phyloP scores from a whole-genome alignment of 2,113 vertebrate genomes.

The Poecilia latipinna region DNA sequence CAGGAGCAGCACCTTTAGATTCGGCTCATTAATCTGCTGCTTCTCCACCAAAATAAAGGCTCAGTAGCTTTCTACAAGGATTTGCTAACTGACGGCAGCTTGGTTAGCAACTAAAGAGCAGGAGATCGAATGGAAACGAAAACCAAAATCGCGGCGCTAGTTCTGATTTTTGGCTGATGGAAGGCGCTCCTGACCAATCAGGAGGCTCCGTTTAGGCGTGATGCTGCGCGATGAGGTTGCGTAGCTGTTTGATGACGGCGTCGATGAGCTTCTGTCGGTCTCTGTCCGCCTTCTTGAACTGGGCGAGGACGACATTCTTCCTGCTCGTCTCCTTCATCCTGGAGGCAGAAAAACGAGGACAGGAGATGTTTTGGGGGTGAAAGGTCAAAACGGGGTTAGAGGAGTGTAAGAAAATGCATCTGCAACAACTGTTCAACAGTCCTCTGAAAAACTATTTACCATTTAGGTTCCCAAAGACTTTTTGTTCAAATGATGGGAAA shows the following conservation, averaged over 20 bases:
- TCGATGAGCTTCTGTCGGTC: constrained; percentile 98
- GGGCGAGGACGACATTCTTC: constrained; percentile 94
- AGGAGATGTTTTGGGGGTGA: too few species aligned
- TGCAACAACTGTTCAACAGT: not conserved
- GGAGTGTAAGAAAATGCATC: not conserved
- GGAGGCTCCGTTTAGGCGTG: constrained; percentile 38
- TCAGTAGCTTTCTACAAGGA: not conserved
- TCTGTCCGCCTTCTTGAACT: constrained; percentile 94
- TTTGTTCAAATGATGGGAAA: too few species aligned
- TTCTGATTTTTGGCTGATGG: not conserved
- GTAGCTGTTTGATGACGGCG: constrained; percentile 93
- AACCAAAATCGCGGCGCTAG: too few species aligned
- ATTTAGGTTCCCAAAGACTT: too few species aligned
- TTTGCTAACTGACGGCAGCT: not conserved
- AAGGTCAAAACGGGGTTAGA: not conserved
- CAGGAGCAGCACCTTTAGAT: not conserved
- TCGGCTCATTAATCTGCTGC: not conserved
- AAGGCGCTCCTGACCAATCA: not conserved
- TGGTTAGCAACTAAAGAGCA: not conserved
- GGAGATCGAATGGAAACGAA: not conserved
- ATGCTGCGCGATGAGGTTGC: constrained; percentile 91
- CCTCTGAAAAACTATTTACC: not conserved
- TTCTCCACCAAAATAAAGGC: not conserved
- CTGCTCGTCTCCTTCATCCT: constrained; percentile 95
- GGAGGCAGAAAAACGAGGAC: constrained; percentile 9